Conservation (phyloP, 2,797 vertebrate species). For the Poecilia gillii region DNA sequence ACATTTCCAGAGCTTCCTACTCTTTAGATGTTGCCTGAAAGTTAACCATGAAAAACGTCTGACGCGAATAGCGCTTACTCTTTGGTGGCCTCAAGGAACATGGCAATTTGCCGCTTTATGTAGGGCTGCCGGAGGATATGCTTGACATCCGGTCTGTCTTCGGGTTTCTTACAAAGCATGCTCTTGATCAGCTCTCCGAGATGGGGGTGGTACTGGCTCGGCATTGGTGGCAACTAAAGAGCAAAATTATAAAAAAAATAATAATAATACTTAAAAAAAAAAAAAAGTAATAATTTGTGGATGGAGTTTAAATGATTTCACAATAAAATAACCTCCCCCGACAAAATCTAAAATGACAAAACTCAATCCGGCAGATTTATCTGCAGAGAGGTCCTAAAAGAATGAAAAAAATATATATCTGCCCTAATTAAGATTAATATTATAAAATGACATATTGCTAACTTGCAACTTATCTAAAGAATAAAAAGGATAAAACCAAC, state of each 20-base stretch:
- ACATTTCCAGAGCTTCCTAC: not conserved
- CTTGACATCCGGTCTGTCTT: conserved; percentile 92
- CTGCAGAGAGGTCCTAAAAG: not conserved
- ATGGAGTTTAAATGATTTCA: not conserved
- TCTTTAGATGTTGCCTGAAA: not conserved
- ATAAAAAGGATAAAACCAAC: conserved; percentile 70
- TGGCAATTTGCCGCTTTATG: conserved; percentile 91
- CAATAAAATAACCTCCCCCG: not conserved
- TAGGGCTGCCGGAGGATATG: conserved; percentile 92
- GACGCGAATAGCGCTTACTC: conserved; percentile 80
- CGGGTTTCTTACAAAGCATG: conserved; percentile 94
- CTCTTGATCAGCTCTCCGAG: conserved; percentile 90
- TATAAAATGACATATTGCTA: not conserved
- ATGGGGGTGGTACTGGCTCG: conserved; percentile 90
- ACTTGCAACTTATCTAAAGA: not conserved
- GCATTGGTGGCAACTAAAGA: conserved; percentile 93
- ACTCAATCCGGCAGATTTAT: not conserved
- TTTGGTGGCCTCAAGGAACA: conserved; percentile 94
- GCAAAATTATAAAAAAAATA: conserved; percentile 9
- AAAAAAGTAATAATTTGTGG: not conserved
- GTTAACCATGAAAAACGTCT: not conserved
- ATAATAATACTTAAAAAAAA: not conserved
- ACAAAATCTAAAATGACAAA: not conserved
- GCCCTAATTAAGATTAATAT: not conserved
- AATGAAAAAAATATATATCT: not conserved